Percentiles rank a stretch among this genome's conserved stretches.
Conservation (phyloP, 1,140 invertebrate species). For the Drosophila navojoa region DNA sequence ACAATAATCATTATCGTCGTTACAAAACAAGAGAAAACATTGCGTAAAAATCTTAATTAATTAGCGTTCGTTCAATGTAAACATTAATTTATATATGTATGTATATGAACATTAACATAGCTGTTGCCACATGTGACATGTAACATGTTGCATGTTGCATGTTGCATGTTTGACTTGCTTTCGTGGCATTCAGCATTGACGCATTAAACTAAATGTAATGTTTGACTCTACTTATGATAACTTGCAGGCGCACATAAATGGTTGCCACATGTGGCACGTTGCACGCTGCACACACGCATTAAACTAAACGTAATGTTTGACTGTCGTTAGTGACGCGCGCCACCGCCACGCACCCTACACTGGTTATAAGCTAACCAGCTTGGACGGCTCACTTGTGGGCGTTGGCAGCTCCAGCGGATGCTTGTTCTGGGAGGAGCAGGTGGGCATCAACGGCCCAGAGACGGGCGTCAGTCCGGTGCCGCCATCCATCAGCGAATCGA, state of each 20-base stretch:
- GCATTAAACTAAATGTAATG: constrained; percentile 69
- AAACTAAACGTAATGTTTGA: constrained; percentile 73
- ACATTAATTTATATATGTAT: neutral
- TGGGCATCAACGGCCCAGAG: constrained; percentile 87
- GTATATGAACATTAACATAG: neutral
- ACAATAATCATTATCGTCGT: constrained; percentile 49
- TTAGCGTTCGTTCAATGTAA: constrained; percentile 3
- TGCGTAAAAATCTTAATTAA: constrained; percentile 31
- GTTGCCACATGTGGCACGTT: constrained; percentile 11
- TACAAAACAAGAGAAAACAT: constrained; percentile 46
- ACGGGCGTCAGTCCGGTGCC: constrained; percentile 95
- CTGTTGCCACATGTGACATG: constrained; percentile 15
- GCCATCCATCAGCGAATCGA: constrained; percentile 96
- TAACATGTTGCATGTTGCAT: neutral
- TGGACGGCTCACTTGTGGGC: constrained; percentile 88
- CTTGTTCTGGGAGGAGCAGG: constrained; percentile 89
- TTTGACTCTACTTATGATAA: constrained; percentile 55
- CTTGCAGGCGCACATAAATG: neutral
- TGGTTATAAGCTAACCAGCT: constrained; percentile 90
- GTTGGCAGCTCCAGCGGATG: constrained; percentile 88
- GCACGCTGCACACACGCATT: constrained; percentile 42
- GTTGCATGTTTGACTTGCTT: constrained; percentile 8
- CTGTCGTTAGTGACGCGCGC: constrained; percentile 52
- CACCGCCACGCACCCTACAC: constrained; percentile 60
- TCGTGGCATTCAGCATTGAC: constrained; percentile 32